Base-by-base conservation (phyloP, 2,113 vertebrate species). In the Etheostoma spectabile region DNA sequence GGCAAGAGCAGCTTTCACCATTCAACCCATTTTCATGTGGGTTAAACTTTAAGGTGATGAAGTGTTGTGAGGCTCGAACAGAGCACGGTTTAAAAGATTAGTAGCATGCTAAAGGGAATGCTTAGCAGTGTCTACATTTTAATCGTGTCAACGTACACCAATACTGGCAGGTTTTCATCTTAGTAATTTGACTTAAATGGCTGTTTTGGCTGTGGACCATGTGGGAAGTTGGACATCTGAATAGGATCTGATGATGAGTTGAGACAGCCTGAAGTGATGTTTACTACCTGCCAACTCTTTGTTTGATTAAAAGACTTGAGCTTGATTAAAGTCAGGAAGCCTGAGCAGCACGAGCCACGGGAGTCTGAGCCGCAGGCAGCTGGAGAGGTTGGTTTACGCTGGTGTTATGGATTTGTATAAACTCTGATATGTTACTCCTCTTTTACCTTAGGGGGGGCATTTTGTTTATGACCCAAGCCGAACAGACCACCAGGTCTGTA, bases 401-500 rank as follows among this genome's bases (percentile, higher is more conserved):
- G 3, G 52, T 74, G 80, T 60, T 86, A 45, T 73, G 49, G 72
- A 86, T 90, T 91, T 91, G 71, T 86, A 77, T 80, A 82, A 91
- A 89, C 78, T 84, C 69, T 77, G 70, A 74, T 84, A 86, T 79
- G 82, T 87, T 83, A 33, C 77, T 87, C 38, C 33, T 74, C 55
- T 86, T 55, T 73, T 63, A 84, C 86, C 61, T 6, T 85, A 79
- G 85, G 86, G 78, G 75, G 75, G 69, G 83, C 83, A 42, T 91
- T 91, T 92, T 87, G 83, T 89, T 92, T 91, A 89, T 67, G 69
- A 80, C 81, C 82, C 56, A 48, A 64, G 61, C 77, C 19, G 52
- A 83, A 72, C 66, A 89, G 91, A 92, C 93, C 91, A 93, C 89
- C 92, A 21, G 66, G 84, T 79, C 76, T 88, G 84, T 83, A 35